Conservation (phyloP, 2,797 vertebrate genomes). For the Siniperca obscura region DNA sequence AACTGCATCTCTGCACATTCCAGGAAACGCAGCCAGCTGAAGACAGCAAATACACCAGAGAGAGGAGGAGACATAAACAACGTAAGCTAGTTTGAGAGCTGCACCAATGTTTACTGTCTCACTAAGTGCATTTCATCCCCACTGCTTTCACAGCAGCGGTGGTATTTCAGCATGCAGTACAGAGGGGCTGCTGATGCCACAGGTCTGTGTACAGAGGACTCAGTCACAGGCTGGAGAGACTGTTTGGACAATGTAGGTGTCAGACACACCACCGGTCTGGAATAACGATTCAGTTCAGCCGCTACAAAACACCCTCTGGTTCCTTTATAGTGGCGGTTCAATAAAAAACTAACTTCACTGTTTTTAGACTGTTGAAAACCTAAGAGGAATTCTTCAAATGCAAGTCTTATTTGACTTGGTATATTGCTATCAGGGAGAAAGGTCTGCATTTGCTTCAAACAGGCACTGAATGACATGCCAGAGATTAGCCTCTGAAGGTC, state of each 20-base stretch:
- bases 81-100: conserved; percentile 64
- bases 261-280: conserved; percentile 75
- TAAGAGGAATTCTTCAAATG: conserved; percentile 31
- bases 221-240: conserved; percentile 75
- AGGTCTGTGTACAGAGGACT: conserved; percentile 78
- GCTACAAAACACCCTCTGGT: conserved; percentile 56
- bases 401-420: conserved; percentile 54
- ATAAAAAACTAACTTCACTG: conserved; percentile 49
- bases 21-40: conserved; percentile 72
- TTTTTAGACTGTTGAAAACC: conserved; percentile 51
- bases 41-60: conserved; percentile 72
- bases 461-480: conserved; percentile 80
- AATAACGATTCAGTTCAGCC: conserved; percentile 74
- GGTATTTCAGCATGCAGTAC: conserved; percentile 70
- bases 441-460: conserved; percentile 75
- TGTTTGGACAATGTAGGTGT: conserved; percentile 83
- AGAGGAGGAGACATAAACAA: conserved; percentile 75
- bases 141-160: conserved; percentile 60
- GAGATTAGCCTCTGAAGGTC: conserved; percentile 83
- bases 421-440: conserved; percentile 68
- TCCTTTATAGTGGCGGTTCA: conserved; percentile 41
- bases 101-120: conserved; percentile 76
- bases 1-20: conserved; percentile 78
- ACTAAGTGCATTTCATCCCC: conserved; percentile 74
- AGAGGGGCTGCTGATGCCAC: conserved; percentile 73